Conservation (phyloP, 2,888 invertebrate species). For the Itoplectis maculator region DNA sequence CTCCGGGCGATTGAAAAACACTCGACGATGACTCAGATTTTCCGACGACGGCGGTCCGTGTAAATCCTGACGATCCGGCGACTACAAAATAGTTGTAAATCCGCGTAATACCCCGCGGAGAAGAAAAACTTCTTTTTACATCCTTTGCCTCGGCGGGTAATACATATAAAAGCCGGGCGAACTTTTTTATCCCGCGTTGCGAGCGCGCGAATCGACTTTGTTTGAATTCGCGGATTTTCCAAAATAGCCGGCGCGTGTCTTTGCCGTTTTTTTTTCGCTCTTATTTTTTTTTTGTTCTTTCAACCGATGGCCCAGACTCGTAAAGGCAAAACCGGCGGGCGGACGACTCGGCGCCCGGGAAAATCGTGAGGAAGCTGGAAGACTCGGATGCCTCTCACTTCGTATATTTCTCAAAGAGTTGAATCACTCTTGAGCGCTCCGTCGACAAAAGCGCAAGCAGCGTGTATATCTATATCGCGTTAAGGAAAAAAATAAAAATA, state of each 20-base stretch:
- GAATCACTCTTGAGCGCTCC: slow-evolving; percentile 58
- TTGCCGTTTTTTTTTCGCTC: slow-evolving; percentile 1
- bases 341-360: slow-evolving; percentile 9
- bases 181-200: slow-evolving; percentile 47
- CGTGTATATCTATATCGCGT: slow-evolving; percentile 20
- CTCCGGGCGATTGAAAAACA: neutral
- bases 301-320: slow-evolving; percentile 57
- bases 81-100: slow-evolving; percentile 30
- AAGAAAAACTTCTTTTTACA: slow-evolving; percentile 7
- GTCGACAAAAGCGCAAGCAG: slow-evolving; percentile 55
- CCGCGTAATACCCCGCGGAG: neutral
- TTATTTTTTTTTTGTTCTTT: slow-evolving; percentile 43
- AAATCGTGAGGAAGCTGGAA: slow-evolving; percentile 34
- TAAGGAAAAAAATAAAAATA: too few relatives aligned
- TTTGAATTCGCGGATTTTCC: slow-evolving; percentile 50
- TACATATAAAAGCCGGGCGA: slow-evolving; percentile 5
- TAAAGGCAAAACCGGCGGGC: slow-evolving; percentile 52
- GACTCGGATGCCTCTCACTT: slow-evolving; percentile 48
- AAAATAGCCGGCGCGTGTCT: slow-evolving; percentile 38
- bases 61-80: slow-evolving; percentile 15
- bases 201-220: slow-evolving; percentile 55
- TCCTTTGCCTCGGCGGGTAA: neutral
- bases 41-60: neutral
- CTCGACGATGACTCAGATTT: slow-evolving; percentile 16
- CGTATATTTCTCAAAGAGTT: slow-evolving; percentile 59